Evolutionary conservation across 2,113 vertebrate species (phyloP).

Genomic region (Patagioenas fasciata): DNA sequence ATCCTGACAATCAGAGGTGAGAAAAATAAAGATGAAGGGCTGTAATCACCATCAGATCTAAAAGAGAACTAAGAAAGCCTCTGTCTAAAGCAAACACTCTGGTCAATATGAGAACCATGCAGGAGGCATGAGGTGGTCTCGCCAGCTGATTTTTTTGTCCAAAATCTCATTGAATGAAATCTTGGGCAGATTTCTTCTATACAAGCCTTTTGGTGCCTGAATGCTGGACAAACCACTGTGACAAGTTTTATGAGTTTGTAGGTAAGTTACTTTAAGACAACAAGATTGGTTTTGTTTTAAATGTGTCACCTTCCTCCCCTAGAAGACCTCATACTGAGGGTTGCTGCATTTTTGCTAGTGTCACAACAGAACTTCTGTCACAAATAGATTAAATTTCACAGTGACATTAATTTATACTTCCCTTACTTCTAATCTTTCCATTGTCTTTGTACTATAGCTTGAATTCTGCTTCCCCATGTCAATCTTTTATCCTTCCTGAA

Average conservation of each 20-base stretch:
- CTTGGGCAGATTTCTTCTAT: background rate
- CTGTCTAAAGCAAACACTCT: background rate
- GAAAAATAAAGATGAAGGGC: background rate
- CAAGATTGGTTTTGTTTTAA: background rate
- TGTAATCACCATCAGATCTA: background rate
- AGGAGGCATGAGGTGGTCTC: background rate
- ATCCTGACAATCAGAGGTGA: background rate
- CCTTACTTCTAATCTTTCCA: background rate
- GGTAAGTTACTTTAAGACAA: background rate
- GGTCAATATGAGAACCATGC: background rate
- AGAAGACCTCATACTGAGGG: background rate
- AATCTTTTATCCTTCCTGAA: background rate
- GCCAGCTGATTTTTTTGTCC: background rate
- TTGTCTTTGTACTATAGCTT: background rate
- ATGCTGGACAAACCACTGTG: background rate
- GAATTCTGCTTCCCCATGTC: background rate
- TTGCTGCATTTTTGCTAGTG: background rate
- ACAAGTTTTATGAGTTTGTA: background rate
- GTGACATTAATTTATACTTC: background rate
- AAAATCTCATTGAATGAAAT: background rate
- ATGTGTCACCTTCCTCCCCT: background rate
- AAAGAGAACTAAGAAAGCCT: background rate
- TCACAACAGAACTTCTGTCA: background rate
- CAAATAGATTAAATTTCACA: background rate
- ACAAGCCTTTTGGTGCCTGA: background rate